phyloP scores from a whole-genome alignment of 2,113 vertebrate genomes.

The Rhodinocichla rosea region DNA sequence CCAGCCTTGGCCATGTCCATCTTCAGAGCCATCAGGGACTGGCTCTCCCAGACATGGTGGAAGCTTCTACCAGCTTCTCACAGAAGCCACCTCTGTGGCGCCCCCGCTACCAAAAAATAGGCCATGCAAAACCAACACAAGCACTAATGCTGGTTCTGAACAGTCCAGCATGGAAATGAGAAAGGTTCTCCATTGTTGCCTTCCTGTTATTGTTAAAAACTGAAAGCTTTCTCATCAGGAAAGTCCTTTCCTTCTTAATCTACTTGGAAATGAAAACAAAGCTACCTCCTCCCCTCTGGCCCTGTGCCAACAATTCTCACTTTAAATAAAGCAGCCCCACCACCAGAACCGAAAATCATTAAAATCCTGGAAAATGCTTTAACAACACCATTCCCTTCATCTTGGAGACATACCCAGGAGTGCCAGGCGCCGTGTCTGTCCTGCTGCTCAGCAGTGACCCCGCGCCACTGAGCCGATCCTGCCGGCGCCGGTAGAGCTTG shows the following conservation, averaged over 20 bases:
- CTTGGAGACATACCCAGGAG: constrained; percentile 40
- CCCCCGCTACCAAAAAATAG: accelerated
- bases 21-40: background rate
- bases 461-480: constrained; percentile 48
- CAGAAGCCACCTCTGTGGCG: background rate
- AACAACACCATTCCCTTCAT: background rate
- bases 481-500: constrained; percentile 64
- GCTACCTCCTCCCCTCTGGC: background rate
- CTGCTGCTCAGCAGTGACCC: background rate
- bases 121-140: background rate
- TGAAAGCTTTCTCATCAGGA: constrained; percentile 10
- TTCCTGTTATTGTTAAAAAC: constrained; percentile 70
- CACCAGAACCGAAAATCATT: background rate
- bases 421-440: background rate
- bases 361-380: background rate
- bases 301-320: background rate
- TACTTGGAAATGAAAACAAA: constrained; percentile 11
- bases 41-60: background rate
- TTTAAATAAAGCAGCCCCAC: background rate
- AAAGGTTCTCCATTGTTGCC: background rate
- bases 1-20: background rate
- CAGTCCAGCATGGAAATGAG: background rate
- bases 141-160: background rate
- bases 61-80: background rate
- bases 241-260: background rate